Conservation (phyloP, 35 echinoderm and acorn worm genomes). For the Apostichopus californicus region DNA sequence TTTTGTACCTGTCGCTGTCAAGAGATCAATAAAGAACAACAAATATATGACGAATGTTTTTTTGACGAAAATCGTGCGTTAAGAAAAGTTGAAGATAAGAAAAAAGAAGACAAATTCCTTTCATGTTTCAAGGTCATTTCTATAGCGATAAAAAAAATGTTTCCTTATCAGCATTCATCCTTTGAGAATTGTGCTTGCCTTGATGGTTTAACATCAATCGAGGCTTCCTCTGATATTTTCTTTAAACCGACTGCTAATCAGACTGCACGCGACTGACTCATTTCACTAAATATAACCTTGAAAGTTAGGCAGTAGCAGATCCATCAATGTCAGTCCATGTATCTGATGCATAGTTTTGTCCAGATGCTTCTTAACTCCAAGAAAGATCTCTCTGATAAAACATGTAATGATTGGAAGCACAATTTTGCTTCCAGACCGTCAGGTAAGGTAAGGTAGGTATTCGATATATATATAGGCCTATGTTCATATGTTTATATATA, state of each 20-base stretch:
- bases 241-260: background rate
- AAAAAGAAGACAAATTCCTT: background rate
- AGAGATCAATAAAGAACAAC: too few species aligned
- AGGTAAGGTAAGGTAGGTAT: too few species aligned
- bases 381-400: too few species aligned
- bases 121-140: background rate
- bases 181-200: background rate
- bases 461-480: too few species aligned
- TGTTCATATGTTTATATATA: too few species aligned
- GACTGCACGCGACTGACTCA: background rate
- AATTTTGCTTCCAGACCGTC: too few species aligned
- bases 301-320: background rate
- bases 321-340: background rate
- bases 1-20: too few species aligned
- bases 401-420: too few species aligned
- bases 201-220: background rate
- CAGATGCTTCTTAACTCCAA: background rate
- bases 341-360: background rate
- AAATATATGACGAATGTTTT: too few species aligned
- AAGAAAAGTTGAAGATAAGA: too few species aligned
- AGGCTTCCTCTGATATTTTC: background rate
- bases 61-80: too few species aligned
- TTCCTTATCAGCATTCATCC: background rate
- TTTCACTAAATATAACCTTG: background rate
- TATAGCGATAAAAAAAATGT: background rate